Evolutionary conservation across 2,113 vertebrate species (phyloP).

Genomic region (Eira barbara): DNA sequence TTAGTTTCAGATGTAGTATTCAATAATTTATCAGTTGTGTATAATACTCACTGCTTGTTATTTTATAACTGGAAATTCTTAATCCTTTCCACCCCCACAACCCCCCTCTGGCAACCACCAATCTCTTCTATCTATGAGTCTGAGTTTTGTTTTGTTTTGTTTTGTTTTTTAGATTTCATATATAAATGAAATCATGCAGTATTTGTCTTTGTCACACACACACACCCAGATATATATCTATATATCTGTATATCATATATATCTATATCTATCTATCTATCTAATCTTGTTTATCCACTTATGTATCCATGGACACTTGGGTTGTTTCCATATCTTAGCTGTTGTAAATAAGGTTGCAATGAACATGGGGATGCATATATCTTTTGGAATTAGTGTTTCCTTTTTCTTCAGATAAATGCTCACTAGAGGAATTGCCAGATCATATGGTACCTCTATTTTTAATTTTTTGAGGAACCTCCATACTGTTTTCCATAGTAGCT

Average conservation of each 20-base stretch:
- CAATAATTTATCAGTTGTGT: too few species aligned
- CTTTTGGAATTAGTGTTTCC: not conserved
- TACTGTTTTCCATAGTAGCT: not conserved
- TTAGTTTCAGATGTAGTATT: too few species aligned
- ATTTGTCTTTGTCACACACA: not conserved
- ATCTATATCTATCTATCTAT: not conserved
- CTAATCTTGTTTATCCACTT: not conserved
- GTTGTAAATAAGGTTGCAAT: not conserved
- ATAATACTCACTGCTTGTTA: not conserved
- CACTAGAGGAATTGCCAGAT: not conserved
- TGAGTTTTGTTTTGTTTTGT: not conserved
- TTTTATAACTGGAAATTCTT: not conserved
- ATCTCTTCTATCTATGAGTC: not conserved
- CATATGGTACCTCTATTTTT: not conserved
- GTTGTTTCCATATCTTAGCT: not conserved
- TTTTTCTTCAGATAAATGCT: not conserved
- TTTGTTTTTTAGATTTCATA: not conserved
- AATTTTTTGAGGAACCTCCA: not conserved
- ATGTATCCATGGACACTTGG: not conserved
- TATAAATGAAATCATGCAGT: not conserved
- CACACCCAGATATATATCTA: accelerated
- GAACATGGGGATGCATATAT: not conserved
- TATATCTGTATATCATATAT: too few species aligned
- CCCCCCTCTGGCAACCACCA: not conserved
- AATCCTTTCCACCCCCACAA: not conserved